A percentile compares a stretch with the other conserved stretches of the same genome.
phyloP scores from a whole-genome alignment of 2,888 invertebrate species.

The Ormia ochracea region DNA sequence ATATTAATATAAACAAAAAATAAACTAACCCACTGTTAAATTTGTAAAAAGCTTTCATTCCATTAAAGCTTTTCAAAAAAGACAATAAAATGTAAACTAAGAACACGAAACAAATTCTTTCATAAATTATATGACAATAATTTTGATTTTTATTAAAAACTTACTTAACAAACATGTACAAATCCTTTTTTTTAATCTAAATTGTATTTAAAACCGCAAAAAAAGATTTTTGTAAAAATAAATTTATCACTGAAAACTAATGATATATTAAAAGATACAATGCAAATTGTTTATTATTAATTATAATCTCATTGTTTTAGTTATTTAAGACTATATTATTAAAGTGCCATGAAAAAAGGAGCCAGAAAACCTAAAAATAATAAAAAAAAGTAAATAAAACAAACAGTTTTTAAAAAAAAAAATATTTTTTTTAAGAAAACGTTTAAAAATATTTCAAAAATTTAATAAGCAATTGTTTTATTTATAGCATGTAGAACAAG shows the following conservation, averaged over 20 bases:
- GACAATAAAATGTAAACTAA: constrained; percentile 53
- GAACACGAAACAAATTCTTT: background rate
- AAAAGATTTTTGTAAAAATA: constrained; percentile 26
- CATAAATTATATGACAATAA: constrained; percentile 56
- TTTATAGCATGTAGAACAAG: constrained; percentile 1
- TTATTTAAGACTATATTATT: constrained; percentile 63
- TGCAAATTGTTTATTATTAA: constrained; percentile 61
- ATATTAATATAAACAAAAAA: background rate
- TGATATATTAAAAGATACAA: background rate
- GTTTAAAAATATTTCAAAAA: constrained; percentile 58
- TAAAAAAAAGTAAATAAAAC: constrained; percentile 40
- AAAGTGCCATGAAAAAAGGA: constrained; percentile 71
- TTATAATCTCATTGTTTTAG: constrained; percentile 71
- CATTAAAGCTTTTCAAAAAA: constrained; percentile 56
- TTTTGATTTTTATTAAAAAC: constrained; percentile 44
- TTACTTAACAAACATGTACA: constrained; percentile 51
- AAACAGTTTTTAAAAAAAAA: constrained; percentile 20
- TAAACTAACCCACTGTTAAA: constrained; percentile 36
- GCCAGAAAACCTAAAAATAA: constrained; percentile 58
- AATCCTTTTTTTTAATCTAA: constrained; percentile 21
- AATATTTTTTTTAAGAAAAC: constrained; percentile 10
- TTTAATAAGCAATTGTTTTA: constrained; percentile 42
- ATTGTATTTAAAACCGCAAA: constrained; percentile 1
- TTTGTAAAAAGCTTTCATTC: constrained; percentile 35
- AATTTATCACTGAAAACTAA: background rate